phyloP scores from a whole-genome alignment of 2,888 invertebrate species.

The Sylvicola cinctus region DNA sequence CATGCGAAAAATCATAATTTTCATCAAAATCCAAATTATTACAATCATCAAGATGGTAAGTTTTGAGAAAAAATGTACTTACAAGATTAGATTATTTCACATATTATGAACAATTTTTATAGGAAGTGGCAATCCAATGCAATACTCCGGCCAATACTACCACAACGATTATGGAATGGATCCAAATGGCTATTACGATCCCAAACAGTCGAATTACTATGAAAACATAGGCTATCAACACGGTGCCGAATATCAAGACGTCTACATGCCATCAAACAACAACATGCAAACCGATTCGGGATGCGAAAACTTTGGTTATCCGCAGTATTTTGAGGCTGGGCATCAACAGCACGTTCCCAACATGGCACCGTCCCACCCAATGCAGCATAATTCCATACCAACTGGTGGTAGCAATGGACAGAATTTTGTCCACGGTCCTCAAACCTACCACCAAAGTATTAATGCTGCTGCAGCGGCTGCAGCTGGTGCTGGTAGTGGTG shows the following conservation, averaged over 20 bases:
- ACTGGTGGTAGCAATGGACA: conserved; percentile 14
- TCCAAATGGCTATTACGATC: conserved; percentile 17
- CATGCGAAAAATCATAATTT: conserved; percentile 14
- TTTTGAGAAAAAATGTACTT: no score
- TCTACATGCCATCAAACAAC: conserved; percentile 9
- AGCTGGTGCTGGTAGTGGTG: conserved; percentile 6
- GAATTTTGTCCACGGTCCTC: conserved; percentile 15
- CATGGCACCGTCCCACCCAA: conserved; percentile 21
- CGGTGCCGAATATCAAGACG: conserved; percentile 5
- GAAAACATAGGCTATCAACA: conserved; percentile 15
- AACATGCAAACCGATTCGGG: conserved; percentile 7
- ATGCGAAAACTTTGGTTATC: conserved; percentile 10
- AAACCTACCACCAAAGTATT: conserved; percentile 10
- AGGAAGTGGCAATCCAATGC: conserved; percentile 4
- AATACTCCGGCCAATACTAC: conserved; percentile 15
- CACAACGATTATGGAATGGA: conserved; percentile 16
- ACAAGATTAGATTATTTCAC: no score
- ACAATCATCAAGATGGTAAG: conserved; percentile 15
- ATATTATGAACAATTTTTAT: background rate
- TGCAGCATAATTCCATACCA: conserved; percentile 16
- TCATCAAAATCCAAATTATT: conserved; percentile 15
- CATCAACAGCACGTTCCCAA: conserved; percentile 10
- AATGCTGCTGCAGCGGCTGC: conserved; percentile 10
- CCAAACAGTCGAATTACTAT: conserved; percentile 19
- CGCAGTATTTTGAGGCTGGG: conserved; percentile 10